These are phyloP conservation scores for Thera britannica DNA, from an alignment of 2,888 invertebrate species.

Conservation along the genomic window DNA sequence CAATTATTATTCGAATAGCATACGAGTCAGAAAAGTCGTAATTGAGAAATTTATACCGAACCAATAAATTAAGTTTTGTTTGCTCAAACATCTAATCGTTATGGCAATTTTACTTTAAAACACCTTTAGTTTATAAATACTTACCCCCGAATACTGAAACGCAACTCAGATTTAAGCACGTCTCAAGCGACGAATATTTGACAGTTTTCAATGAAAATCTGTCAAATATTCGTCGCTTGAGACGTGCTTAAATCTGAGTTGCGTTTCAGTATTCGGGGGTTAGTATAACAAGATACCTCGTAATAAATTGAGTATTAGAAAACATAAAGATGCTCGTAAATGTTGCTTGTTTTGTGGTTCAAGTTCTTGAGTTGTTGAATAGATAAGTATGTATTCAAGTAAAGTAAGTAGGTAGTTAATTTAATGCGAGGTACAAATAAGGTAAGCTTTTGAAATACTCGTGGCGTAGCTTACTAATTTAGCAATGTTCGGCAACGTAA, in stretches of 20 bases:
- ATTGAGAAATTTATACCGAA: too few species aligned
- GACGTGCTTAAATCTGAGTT: too few species aligned
- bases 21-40: too few species aligned
- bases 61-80: background rate
- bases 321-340: conserved; percentile 31
- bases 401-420: conserved; percentile 25
- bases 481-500: background rate
- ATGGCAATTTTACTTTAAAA: conserved; percentile 18
- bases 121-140: conserved; percentile 32
- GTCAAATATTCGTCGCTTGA: too few species aligned
- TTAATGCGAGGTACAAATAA: conserved; percentile 55
- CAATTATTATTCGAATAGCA: too few species aligned
- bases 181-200: too few species aligned
- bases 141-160: too few species aligned
- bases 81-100: background rate
- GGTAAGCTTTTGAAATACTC: conserved; percentile 31
- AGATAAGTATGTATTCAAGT: conserved; percentile 52
- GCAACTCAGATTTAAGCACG: too few species aligned
- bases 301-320: conserved; percentile 34
- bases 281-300: conserved; percentile 43
- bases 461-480: background rate
- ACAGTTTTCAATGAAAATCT: too few species aligned
- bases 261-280: too few species aligned
- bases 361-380: conserved; percentile 26
- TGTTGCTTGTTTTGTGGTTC: conserved; percentile 26